Evolutionary conservation across 2,113 vertebrate genomes (phyloP).

Genomic region (Herpetotheres cachinnans): DNA sequence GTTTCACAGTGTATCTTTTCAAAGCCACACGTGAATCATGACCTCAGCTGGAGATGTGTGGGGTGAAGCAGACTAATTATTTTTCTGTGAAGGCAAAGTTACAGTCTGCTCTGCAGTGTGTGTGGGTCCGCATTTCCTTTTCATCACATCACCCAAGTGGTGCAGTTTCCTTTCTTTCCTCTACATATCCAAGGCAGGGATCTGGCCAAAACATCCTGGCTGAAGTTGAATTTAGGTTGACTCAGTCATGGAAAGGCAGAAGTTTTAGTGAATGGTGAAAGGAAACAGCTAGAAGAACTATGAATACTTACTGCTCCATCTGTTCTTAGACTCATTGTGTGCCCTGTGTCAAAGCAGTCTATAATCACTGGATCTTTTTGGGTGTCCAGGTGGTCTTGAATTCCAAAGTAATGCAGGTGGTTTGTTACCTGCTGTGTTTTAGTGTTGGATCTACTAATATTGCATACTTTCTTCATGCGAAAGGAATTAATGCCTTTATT

Average conservation of each 20-base stretch:
- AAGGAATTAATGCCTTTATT: neutral
- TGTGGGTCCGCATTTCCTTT: neutral
- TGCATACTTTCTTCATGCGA: neutral
- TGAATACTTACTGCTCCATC: neutral
- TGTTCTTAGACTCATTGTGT: neutral
- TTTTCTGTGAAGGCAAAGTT: neutral
- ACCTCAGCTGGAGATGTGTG: neutral
- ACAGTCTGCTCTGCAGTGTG: neutral
- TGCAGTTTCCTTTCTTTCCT: neutral
- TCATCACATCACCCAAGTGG: neutral
- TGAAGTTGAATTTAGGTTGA: neutral
- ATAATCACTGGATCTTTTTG: neutral
- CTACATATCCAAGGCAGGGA: neutral
- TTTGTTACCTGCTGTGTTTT: neutral
- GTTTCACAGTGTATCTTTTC: neutral
- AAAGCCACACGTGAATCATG: neutral
- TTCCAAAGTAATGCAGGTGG: neutral
- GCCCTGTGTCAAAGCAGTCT: neutral
- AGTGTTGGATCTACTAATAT: neutral
- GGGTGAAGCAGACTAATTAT: neutral
- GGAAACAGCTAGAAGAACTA: neutral
- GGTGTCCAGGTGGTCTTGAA: neutral
- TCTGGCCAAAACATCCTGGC: neutral
- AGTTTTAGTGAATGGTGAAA: neutral
- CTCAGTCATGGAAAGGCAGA: neutral